Evolutionary conservation across 2,888 invertebrate species (phyloP), one percentile per base, ranked within the genome.

Genomic region (Agriotes lineatus): DNA sequence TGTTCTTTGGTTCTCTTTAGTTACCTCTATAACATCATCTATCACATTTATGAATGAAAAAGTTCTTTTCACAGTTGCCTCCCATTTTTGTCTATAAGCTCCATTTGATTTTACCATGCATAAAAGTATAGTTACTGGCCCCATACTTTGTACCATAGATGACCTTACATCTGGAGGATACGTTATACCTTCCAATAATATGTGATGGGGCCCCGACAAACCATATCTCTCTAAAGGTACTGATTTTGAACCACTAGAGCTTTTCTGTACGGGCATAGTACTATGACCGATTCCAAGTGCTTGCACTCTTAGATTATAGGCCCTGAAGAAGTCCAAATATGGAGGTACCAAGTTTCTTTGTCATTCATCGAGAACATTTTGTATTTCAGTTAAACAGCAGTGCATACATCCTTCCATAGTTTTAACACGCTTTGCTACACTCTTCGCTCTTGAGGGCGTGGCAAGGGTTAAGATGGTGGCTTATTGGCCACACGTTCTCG

Each of bases 61-160:
- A 0, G 75, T 65, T 37, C 71, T 62, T 44, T 75, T 77, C 0
- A 72, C 73, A 19, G 77, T 76, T 10, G 57, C 12, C 25, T 58
- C 56, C 70, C 70, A 67, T 54, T 70, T 70, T 4, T 30, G 9
- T 0, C 52, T 16, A 42, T 58, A 64, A 9, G 22, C 18, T 1
- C 33, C 52, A 1, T 42, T 58, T 2, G 52, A 12, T 56, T 45
- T 50, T 2, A 69, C 9, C 56, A 57, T 54, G 19, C 54, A 65
- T 0, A 71, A 9, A 0, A 69, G 10, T 0, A 50, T 57, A 4
- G 71, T 69, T 61, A 69, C 61, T 0, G 69, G 71, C 0, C 69
- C 71, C 9, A 71, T 1, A 33, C 61, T 56, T 44, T 71, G 71
- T 1, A 58, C 65, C 69, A 71, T 71, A 0, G 69, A 59, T 1